These are phyloP conservation scores for Tragopan temminckii DNA, from an alignment of 2,797 vertebrate species.

Conservation along the genomic window DNA sequence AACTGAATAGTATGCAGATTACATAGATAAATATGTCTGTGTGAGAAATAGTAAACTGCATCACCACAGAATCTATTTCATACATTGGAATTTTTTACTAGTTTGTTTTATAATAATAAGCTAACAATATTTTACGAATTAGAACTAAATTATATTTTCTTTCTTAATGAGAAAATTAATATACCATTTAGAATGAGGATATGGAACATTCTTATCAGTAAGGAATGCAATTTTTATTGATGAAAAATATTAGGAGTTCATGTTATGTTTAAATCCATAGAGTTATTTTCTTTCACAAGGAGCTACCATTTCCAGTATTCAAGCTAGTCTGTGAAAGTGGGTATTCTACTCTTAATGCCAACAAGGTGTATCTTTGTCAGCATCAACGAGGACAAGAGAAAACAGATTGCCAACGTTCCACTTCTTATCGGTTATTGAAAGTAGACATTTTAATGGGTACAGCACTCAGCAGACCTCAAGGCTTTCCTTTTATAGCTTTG, in stretches of 20 bases:
- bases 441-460: conserved; percentile 62
- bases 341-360: background rate
- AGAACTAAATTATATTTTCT: background rate
- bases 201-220: background rate
- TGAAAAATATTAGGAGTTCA: background rate
- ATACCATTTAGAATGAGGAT: conserved; percentile 7
- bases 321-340: background rate
- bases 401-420: conserved; percentile 32
- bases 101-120: background rate
- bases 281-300: background rate
- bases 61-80: background rate
- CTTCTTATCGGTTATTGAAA: conserved; percentile 57
- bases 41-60: background rate
- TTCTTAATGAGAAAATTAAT: background rate
- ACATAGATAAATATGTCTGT: background rate
- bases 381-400: conserved; percentile 50
- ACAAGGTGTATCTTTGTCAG: conserved; percentile 44
- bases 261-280: background rate
- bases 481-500: conserved; percentile 71
- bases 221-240: background rate
- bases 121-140: background rate
- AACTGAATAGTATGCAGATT: background rate
- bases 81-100: background rate
- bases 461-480: conserved; percentile 66
- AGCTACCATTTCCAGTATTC: background rate